These are phyloP conservation scores for Drosophila affinis DNA, from an alignment of 2,888 invertebrate genomes.

Conservation along the genomic window DNA sequence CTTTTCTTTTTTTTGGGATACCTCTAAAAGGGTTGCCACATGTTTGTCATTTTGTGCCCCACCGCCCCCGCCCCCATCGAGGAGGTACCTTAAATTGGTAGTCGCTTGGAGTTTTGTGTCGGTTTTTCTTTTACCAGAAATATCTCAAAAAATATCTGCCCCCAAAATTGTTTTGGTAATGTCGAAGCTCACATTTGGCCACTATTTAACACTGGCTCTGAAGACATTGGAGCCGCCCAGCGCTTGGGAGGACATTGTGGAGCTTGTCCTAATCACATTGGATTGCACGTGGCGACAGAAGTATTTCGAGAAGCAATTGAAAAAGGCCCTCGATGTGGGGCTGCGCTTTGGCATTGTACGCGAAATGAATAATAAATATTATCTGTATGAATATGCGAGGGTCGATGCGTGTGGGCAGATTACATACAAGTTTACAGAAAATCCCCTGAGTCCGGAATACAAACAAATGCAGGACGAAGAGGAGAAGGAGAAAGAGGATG, in stretches of 20 bases:
- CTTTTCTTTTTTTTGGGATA: constrained; percentile 40
- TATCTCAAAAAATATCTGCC: background rate
- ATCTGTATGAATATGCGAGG: constrained; percentile 50
- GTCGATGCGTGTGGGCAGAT: constrained; percentile 16
- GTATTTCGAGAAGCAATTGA: constrained; percentile 28
- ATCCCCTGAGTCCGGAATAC: background rate
- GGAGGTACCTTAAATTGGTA: background rate
- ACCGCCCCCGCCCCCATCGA: background rate
- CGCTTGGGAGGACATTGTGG: constrained; percentile 35
- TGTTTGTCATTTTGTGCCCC: constrained; percentile 35
- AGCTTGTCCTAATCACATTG: constrained; percentile 6
- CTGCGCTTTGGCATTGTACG: constrained; percentile 42
- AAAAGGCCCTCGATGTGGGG: constrained; percentile 45
- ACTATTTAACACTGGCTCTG: constrained; percentile 29
- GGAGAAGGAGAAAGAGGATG: background rate
- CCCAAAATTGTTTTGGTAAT: background rate
- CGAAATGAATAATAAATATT: constrained; percentile 46
- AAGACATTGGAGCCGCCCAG: constrained; percentile 38
- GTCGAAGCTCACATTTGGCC: constrained; percentile 6
- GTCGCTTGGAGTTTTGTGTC: background rate
- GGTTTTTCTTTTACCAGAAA: background rate
- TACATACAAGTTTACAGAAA: constrained; percentile 24
- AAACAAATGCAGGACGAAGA: background rate
- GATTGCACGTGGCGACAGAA: constrained; percentile 2
- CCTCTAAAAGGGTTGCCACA: constrained; percentile 37